Base-by-base conservation (phyloP, 1,140 invertebrate genomes). In the Drosophila mauritiana region DNA sequence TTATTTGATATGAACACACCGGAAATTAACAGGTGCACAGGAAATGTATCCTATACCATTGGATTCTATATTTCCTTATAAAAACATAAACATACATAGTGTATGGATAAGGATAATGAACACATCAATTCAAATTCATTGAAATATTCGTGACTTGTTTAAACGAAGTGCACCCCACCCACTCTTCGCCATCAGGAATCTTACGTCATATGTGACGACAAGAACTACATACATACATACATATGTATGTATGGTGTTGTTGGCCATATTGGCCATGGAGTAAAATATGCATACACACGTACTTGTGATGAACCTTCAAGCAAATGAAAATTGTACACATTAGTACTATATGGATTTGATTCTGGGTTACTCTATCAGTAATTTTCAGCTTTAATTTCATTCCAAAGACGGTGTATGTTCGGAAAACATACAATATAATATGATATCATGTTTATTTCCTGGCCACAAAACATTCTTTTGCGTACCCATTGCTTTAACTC, bases 191-290 rank as follows among this genome's bases (percentile, higher is more conserved):
- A 31, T 15, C 13, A 64, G 58, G 17, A 68, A 51, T 36, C 61
- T 68, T 68, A 69, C 67, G 63, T 69, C 65, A 69, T 68, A 53
- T 48, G 37, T 46, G 63, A 69, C 34, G 11, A 56, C 40, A 20
- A 15, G n/a, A 22, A 13, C 31, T 15, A 45, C 40, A 49, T 67
- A 67, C 11, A 25, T 52, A 61, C 31, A 39, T 65, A 67, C 11
- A 37, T 52, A 62, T 48, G 54, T 40, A 68, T 20, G 17, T 17
- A 17, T 17, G 17, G 17, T 36, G 34, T 13, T 63, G 46, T 48
- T 65, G 25, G 15, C 36, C 27, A 51, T 34, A 65, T 65, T 65
- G 59, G 36, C 59, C 64, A 39, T 65, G 25, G 36, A 64, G 49
- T 63, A 13, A 63, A 15, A 65, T 61, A 39, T 49, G 7, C 3